These are phyloP conservation scores for Pentamera pediparva DNA, from an alignment of 53 echinoderm and acorn worm species.

Conservation along the genomic window DNA sequence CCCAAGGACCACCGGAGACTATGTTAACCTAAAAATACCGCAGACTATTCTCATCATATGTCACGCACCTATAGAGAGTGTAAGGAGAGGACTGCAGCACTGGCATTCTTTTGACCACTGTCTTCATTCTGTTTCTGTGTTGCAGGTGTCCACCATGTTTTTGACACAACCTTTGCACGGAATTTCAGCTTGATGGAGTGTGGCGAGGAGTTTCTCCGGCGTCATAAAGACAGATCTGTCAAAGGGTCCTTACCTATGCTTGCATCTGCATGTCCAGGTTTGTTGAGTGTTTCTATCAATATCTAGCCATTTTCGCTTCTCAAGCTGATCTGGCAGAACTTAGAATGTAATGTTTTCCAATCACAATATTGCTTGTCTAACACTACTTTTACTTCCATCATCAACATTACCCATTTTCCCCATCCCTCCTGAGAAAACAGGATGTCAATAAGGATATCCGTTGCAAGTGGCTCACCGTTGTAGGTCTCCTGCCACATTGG, in stretches of 20 bases:
- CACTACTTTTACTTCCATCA: no score
- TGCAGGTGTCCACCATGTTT: slow-evolving; percentile 88
- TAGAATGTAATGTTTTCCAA: no score
- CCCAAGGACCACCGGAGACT: no score
- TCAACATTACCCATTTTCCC: no score
- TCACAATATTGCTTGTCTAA: no score
- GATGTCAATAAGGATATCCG: no score
- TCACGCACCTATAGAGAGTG: neutral
- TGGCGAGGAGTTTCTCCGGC: slow-evolving; percentile 73
- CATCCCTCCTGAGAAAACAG: no score
- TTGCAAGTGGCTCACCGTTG: no score
- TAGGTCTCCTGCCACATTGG: no score
- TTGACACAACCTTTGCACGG: slow-evolving; percentile 90
- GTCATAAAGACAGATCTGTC: slow-evolving; percentile 57
- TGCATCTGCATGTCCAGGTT: slow-evolving; percentile 98
- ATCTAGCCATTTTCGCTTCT: no score
- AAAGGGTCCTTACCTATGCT: slow-evolving; percentile 97
- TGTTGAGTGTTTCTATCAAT: neutral
- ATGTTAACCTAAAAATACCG: neutral
- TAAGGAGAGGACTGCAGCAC: neutral
- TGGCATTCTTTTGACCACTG: neutral
- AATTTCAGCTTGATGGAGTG: slow-evolving; percentile 87
- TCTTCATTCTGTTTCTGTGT: neutral
- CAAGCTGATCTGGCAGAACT: no score
- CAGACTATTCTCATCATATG: no score